A percentile compares a stretch with the other conserved stretches of the same genome.
These are phyloP conservation scores for Camelus dromedarius DNA, from an alignment of 2,113 vertebrate species.

Conservation along the genomic window DNA sequence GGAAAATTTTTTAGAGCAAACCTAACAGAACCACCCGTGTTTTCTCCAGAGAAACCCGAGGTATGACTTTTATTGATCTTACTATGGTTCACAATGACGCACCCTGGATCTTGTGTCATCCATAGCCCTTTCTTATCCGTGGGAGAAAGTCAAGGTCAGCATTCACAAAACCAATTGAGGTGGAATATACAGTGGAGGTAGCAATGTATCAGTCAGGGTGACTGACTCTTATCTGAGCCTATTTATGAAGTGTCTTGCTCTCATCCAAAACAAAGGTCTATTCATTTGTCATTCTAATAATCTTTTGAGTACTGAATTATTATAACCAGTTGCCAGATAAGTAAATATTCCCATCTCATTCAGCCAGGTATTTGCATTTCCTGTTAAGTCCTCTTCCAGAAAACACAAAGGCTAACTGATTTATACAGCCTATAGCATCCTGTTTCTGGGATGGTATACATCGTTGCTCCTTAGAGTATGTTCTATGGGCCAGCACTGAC, in stretches of 20 bases:
- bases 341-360: not conserved
- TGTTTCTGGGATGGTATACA: not conserved
- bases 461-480: not conserved
- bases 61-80: not conserved
- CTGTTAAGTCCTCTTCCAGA: not conserved
- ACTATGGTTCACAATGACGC: not conserved
- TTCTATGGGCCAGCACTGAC: not conserved
- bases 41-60: not conserved
- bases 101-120: not conserved
- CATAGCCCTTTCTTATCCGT: not conserved
- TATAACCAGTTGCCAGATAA: not conserved
- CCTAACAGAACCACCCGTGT: not conserved
- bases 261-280: not conserved
- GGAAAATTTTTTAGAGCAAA: not conserved
- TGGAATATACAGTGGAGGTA: not conserved
- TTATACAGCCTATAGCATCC: not conserved
- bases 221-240: not conserved
- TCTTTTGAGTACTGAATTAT: slow-evolving; percentile 5
- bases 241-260: not conserved
- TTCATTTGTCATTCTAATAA: not conserved
- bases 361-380: slow-evolving; percentile 11
- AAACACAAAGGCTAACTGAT: not conserved
- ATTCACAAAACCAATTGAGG: not conserved
- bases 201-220: no score
- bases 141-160: not conserved